Evolutionary conservation across 2,113 vertebrate species (phyloP), one percentile per base, ranked within the genome.

Genomic region (Panthera leo): DNA sequence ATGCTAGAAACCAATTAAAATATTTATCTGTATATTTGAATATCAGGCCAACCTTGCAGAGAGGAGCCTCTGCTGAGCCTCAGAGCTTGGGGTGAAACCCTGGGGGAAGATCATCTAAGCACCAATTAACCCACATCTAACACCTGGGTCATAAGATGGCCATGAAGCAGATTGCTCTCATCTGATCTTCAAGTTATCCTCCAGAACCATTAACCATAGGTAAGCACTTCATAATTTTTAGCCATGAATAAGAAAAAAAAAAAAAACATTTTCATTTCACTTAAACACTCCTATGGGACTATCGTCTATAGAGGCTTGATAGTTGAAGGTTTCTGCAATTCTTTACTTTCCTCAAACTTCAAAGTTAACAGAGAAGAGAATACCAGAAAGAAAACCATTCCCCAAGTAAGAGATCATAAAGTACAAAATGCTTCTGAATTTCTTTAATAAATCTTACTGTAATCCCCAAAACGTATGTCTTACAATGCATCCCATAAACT

Each of bases 311-410:
- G 23, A 67, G 55, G 36, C 51, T 92, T 92, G 80, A 88, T 12
- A 42, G 27, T 29, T 84, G 34, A 84, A 71, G 53, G 36, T 8
- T 83, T 84, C 78, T 65, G 25, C 45, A 92, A 71, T 88, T 92
- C 34, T 71, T 96, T 89, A 65, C 11, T 88, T 75, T 61, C 53
- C 21, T 29, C 67, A 76, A 85, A 78, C 48, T 55, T 93, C 53
- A 88, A 88, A 92, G 80, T 95, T 83, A 65, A 92, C 12, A 91
- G 34, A 83, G 88, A 80, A 75, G 31, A 89, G 27, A 93, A 79
- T 13, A 36, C 2, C 36, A 6, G 51, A 75, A 61, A 89, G 42
- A 91, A 94, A 95, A 85, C 0, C 14, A 84, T 19, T 70, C 31
- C 65, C 36, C 16, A 86, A 70, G 65, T 25, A 90, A 88, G 73